phyloP scores from a whole-genome alignment of 1,140 invertebrate species.

The Camponotus pennsylvanicus region DNA sequence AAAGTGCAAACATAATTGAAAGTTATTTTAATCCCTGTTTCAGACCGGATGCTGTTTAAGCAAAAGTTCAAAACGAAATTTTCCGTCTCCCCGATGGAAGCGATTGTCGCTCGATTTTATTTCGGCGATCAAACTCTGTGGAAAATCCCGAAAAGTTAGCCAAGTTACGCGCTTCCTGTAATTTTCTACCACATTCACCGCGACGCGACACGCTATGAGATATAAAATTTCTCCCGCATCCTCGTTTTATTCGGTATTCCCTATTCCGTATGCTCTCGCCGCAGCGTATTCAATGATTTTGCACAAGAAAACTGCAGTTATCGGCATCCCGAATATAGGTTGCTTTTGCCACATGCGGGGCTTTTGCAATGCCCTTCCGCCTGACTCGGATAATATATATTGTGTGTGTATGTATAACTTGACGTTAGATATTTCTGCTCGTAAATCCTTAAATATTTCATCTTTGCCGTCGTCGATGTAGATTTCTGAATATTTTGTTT shows the following conservation, averaged over 20 bases:
- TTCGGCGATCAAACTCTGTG: slow-evolving; percentile 27
- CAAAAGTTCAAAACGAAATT: slow-evolving; percentile 28
- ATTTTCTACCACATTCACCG: slow-evolving; percentile 21
- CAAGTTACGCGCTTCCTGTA: slow-evolving; percentile 37
- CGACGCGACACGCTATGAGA: slow-evolving; percentile 9
- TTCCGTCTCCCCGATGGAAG: not conserved
- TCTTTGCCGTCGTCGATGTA: not conserved
- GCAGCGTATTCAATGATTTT: slow-evolving; percentile 44
- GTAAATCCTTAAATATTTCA: not conserved
- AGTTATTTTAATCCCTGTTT: slow-evolving; percentile 24
- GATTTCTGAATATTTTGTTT: not conserved
- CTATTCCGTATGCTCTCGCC: slow-evolving; percentile 28
- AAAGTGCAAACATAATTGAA: slow-evolving; percentile 2
- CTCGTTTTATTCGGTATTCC: slow-evolving; percentile 34
- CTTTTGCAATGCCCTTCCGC: not conserved
- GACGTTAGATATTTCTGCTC: not conserved
- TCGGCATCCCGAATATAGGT: slow-evolving; percentile 20
- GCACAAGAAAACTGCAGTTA: slow-evolving; percentile 44
- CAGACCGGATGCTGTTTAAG: slow-evolving; percentile 1
- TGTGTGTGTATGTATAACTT: not conserved
- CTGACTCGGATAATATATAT: slow-evolving; percentile 4
- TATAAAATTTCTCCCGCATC: slow-evolving; percentile 54
- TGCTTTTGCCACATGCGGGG: not conserved
- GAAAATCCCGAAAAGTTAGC: slow-evolving; percentile 56
- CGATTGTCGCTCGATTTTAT: slow-evolving; percentile 43